Evolutionary conservation across 2,113 vertebrate genomes (phyloP).

Genomic region (Electrona antarctica): DNA sequence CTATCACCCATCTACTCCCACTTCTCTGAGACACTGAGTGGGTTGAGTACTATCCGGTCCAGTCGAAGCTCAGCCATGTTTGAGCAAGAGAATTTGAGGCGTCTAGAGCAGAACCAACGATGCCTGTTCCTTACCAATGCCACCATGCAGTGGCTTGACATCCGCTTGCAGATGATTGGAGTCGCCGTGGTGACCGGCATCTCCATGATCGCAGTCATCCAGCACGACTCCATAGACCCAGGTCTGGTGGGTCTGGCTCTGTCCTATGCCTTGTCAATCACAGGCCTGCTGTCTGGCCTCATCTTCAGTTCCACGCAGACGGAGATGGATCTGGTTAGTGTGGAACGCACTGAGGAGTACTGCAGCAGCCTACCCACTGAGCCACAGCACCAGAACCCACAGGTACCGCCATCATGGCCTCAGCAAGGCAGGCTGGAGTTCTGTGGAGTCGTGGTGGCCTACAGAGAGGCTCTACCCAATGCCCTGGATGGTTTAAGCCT

Average conservation of each 20-base stretch:
- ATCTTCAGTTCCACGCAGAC: slow-evolving; percentile 91
- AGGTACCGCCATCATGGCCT: slow-evolving; percentile 85
- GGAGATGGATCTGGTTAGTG: slow-evolving; percentile 94
- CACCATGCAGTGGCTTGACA: slow-evolving; percentile 91
- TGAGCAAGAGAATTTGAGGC: slow-evolving; percentile 84
- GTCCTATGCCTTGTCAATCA: slow-evolving; percentile 93
- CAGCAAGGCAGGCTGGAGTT: slow-evolving; percentile 86
- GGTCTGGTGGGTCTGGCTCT: slow-evolving; percentile 92
- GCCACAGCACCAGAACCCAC: slow-evolving; percentile 70
- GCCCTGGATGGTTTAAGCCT: slow-evolving; percentile 89
- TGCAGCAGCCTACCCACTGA: slow-evolving; percentile 85
- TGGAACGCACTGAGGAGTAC: slow-evolving; percentile 94
- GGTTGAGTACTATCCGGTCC: slow-evolving; percentile 88
- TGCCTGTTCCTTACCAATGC: slow-evolving; percentile 90
- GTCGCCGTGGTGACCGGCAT: slow-evolving; percentile 87
- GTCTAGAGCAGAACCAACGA: slow-evolving; percentile 90
- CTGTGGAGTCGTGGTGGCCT: slow-evolving; percentile 81
- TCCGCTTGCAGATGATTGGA: slow-evolving; percentile 95
- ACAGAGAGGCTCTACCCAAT: slow-evolving; percentile 87
- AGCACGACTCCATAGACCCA: slow-evolving; percentile 46
- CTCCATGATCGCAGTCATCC: background rate
- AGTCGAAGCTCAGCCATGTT: slow-evolving; percentile 84
- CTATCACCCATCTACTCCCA: slow-evolving; percentile 95
- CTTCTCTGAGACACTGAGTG: slow-evolving; percentile 91
- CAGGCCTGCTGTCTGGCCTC: slow-evolving; percentile 86